A percentile compares a stretch with the other conserved stretches of the same genome.
These are phyloP conservation scores for Volucella inanis DNA, from an alignment of 2,888 invertebrate genomes.

Conservation along the genomic window DNA sequence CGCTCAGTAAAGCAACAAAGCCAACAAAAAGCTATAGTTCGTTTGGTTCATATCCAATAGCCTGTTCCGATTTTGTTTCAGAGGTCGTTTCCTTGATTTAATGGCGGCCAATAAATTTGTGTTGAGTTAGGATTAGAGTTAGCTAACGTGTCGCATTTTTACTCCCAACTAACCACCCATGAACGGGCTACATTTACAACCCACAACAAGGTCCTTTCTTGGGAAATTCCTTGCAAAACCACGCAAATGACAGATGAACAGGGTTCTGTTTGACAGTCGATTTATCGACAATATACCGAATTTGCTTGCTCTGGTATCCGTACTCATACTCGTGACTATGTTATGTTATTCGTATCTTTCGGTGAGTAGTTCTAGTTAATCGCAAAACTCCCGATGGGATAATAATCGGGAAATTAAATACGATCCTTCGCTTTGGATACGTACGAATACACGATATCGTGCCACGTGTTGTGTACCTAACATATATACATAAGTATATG, in stretches of 20 bases:
- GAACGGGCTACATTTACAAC: no score
- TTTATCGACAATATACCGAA: slow-evolving; percentile 41
- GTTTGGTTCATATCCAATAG: slow-evolving; percentile 11
- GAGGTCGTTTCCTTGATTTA: slow-evolving; percentile 64
- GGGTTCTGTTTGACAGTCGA: slow-evolving; percentile 43
- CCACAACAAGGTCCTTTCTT: background rate
- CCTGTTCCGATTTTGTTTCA: slow-evolving; percentile 9
- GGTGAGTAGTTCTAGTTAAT: background rate
- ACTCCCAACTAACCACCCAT: background rate
- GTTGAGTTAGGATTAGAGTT: slow-evolving; percentile 30
- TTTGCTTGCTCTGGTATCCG: slow-evolving; percentile 3
- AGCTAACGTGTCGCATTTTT: slow-evolving; percentile 30
- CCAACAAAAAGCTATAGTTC: background rate
- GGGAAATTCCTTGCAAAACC: background rate
- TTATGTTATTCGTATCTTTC: background rate
- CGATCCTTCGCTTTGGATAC: slow-evolving; percentile 5
- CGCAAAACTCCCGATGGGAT: slow-evolving; percentile 19
- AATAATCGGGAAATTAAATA: slow-evolving; percentile 59
- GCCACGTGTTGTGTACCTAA: no score
- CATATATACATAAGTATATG: background rate
- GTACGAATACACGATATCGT: background rate
- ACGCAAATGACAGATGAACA: slow-evolving; percentile 35
- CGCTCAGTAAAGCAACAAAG: slow-evolving; percentile 61
- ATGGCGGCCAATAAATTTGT: slow-evolving; percentile 59
- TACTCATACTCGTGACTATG: background rate